Evolutionary conservation across 2,113 vertebrate genomes (phyloP).

Genomic region (Cacatua alba): DNA sequence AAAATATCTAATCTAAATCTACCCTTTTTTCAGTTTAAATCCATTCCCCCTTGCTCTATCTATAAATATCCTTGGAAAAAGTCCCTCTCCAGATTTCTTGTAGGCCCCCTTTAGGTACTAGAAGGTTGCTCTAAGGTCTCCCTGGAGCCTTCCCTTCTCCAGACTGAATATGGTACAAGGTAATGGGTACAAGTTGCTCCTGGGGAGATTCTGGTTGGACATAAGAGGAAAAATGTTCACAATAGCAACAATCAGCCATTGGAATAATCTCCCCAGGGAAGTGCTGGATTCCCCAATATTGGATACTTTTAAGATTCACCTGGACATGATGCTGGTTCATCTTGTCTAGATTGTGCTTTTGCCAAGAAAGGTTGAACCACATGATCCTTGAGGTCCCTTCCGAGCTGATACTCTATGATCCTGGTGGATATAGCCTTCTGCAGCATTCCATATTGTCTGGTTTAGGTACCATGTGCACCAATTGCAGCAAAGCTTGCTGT

Average conservation of each 20-base stretch:
- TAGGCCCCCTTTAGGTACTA: not conserved
- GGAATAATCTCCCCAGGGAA: not conserved
- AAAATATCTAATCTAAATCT: not conserved
- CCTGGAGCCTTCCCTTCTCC: not conserved
- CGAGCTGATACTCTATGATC: not conserved
- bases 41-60: not conserved
- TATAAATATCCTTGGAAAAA: not conserved
- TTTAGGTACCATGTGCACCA: not conserved
- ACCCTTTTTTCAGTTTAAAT: not conserved
- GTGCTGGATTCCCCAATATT: not conserved
- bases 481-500: not conserved
- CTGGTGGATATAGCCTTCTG: not conserved
- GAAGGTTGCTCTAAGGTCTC: not conserved
- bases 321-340: not conserved
- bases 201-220: not conserved
- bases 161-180: not conserved
- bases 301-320: not conserved
- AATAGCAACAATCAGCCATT: not conserved
- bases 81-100: not conserved
- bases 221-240: not conserved
- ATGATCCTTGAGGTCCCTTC: not conserved
- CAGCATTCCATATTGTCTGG: fast-evolving
- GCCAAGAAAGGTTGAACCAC: not conserved
- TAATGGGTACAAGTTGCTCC: not conserved
- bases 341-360: not conserved